These are phyloP conservation scores for Melieria omissa DNA, from an alignment of 2,888 invertebrate species.

Conservation along the genomic window DNA sequence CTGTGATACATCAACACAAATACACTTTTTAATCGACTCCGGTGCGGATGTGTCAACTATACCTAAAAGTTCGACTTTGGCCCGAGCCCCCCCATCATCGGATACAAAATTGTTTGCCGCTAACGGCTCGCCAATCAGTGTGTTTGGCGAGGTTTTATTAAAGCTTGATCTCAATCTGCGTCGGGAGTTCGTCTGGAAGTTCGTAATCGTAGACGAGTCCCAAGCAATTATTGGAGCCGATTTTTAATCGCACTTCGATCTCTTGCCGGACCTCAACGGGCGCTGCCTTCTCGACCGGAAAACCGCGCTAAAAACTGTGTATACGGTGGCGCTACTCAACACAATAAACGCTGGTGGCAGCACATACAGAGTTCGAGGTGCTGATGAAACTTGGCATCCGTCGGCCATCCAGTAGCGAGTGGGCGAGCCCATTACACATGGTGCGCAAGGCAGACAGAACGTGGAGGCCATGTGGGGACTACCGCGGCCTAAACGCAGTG, in stretches of 20 bases:
- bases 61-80: not conserved
- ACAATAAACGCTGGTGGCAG: slow-evolving; percentile 27
- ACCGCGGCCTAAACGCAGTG: slow-evolving; percentile 50
- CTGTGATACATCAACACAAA: too few relatives aligned
- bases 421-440: slow-evolving; percentile 62
- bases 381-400: slow-evolving; percentile 59
- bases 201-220: slow-evolving; percentile 46
- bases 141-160: slow-evolving; percentile 27
- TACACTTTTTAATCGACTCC: not conserved
- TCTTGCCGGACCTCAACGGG: slow-evolving; percentile 33
- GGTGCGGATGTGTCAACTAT: slow-evolving; percentile 9
- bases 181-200: slow-evolving; percentile 43
- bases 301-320: slow-evolving; percentile 23
- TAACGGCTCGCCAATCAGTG: slow-evolving; percentile 21
- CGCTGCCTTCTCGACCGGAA: slow-evolving; percentile 33
- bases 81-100: slow-evolving; percentile 11
- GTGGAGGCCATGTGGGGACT: slow-evolving; percentile 49
- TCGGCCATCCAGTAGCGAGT: slow-evolving; percentile 61
- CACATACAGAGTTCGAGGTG: slow-evolving; percentile 40
- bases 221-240: slow-evolving; percentile 45
- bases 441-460: slow-evolving; percentile 42
- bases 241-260: slow-evolving; percentile 36
- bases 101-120: slow-evolving; percentile 32
- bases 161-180: slow-evolving; percentile 41
- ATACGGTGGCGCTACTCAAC: not conserved